Conservation (phyloP, 2,888 invertebrate species). For the Automeris io region DNA sequence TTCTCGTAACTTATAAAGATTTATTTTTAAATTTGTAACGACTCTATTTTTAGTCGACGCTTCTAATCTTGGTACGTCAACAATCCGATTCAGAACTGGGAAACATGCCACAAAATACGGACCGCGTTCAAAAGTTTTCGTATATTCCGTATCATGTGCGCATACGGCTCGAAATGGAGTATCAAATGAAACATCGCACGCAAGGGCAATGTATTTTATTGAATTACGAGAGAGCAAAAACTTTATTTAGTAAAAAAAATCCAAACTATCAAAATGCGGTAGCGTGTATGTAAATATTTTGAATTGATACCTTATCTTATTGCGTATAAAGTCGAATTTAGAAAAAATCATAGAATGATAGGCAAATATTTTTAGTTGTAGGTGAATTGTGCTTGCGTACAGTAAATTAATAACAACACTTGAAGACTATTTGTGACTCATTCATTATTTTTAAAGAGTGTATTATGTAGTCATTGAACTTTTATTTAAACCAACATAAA, state of each 20-base stretch:
- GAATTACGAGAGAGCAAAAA: background rate
- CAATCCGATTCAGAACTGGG: constrained; percentile 11
- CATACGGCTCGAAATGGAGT: background rate
- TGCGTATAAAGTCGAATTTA: background rate
- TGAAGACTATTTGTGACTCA: background rate
- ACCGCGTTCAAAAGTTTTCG: background rate
- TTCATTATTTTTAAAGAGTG: background rate
- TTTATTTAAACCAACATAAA: background rate
- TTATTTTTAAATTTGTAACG: constrained; percentile 26
- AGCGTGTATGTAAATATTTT: background rate
- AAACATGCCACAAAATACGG: constrained; percentile 11
- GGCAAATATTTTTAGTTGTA: background rate
- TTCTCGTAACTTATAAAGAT: constrained; percentile 14
- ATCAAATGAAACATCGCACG: background rate
- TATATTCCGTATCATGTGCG: background rate
- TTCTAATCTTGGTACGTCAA: constrained; percentile 28
- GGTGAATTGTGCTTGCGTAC: constrained; percentile 2
- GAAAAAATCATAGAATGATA: background rate
- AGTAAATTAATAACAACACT: constrained; percentile 5
- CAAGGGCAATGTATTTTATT: too few species aligned
- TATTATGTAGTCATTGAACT: constrained; percentile 4
- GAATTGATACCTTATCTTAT: background rate
- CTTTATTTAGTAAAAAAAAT: background rate
- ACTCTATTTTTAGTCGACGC: constrained; percentile 30
- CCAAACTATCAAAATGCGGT: background rate